Base-by-base conservation (phyloP, 2,113 vertebrate genomes). In the Melanerpes formicivorus region DNA sequence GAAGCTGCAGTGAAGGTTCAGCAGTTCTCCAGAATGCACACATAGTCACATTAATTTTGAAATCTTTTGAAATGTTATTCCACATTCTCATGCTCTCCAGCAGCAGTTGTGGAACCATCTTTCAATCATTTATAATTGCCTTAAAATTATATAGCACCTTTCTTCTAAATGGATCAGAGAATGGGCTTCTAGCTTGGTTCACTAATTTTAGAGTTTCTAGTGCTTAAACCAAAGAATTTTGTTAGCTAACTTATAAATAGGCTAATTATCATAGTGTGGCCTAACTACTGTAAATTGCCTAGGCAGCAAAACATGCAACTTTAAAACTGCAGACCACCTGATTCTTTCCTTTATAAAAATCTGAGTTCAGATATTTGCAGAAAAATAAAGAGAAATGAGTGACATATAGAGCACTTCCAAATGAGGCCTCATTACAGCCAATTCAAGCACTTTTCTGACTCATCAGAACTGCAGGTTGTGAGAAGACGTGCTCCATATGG, bases 101-200 rank as follows among this genome's bases (percentile, higher is more conserved):
- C 78, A 82, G 90, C 89, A 94, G 89, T 95, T 82, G 72, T 93
- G 92, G 92, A 95, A 93, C 94, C 84, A 92, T 91, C 91, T 83
- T 93, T 96, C 91, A 94, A 89, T 94, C 94, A 93, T 78, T 94
- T 90, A 77, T 93, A 96, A 94, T 80, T 75, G 82, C 87, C 78
- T 90, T 80, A 89, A 93, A 96, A 94, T 95, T 83, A 90, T 84
- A 93, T 85, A 93, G 62, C 66, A 94, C 85, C 85, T 91, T 91
- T 81, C 80, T 76, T 87, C 66, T 66, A 81, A 84, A 91, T 66
- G 66, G 74, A 84, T 78, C 69, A 65, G 62, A 80, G 94, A 93
- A 77, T 1, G 3, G 34, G 69, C 7, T 88, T 92, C 81, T 89
- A 80, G 46, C 11, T 85, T 93, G 91, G 94, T 83, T 93, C 87